Evolutionary conservation across 92 coral and sea anemone genomes (phyloP), one percentile per base, ranked within the genome.

Genomic region (Paramuricea clavata): DNA sequence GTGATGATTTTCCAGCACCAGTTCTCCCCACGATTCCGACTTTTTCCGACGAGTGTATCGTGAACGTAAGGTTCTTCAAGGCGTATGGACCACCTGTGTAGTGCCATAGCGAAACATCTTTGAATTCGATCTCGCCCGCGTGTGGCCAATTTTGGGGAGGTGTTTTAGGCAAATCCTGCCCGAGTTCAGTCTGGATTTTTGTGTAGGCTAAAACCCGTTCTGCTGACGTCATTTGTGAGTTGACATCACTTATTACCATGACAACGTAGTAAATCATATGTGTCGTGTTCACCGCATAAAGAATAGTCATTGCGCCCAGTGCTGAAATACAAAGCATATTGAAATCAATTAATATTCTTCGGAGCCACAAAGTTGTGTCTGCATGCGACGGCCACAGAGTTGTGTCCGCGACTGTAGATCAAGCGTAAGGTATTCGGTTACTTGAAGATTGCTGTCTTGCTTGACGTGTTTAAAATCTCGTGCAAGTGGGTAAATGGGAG

Each of bases 221-320:
- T 22, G 70, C 70, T 23, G 70, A 64, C 13, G 70, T 64, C 70
- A 64, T 26, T 22, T 26, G 70, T 23, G 70, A 26, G 70, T 64
- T 64, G 1, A 7, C 39, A 13, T 64, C 39, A 2, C 15, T 19
- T 3, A 25, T 27, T 1, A 27, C 7, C 21, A 17, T 5, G 34
- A 64, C 17, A 3, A 26, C 0, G 21, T 64, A 23, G 2, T 64
- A 34, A 7, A 64, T 64, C 8, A 3, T 2, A 5, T 64, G 39
- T 2, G 8, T 64, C 13, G 35, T 27, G 70, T 3, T 3, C 0
- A 64, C 12, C 3, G 70, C 36, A 13, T 64, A 23, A 16, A 61
- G 70, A 26, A 31, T 64, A 27, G 70, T 64, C 3, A 64, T 35
- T 64, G 70, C 70, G 25, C 70, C 70, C 1, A 49, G 43, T 5